These are phyloP conservation scores for Phocoena sinus DNA, from an alignment of 2,113 vertebrate genomes.

Conservation along the genomic window DNA sequence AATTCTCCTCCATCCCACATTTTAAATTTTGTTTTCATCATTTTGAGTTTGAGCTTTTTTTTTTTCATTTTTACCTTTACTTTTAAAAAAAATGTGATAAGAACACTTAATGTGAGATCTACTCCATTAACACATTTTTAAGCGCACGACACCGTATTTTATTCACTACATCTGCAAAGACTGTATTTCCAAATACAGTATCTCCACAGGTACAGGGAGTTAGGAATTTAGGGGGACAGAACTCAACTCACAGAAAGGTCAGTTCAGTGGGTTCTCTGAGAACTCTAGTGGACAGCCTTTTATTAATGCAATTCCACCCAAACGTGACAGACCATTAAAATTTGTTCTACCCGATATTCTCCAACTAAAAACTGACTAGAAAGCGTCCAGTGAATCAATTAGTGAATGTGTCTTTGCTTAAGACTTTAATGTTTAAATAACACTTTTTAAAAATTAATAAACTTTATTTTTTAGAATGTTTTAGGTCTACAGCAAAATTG, in stretches of 20 bases:
- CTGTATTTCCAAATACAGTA: neutral
- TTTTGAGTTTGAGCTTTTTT: neutral
- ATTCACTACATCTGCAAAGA: neutral
- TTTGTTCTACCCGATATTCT: neutral
- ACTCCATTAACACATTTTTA: neutral
- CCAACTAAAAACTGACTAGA: neutral
- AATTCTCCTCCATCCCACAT: neutral
- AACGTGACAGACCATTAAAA: neutral
- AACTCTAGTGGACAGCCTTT: neutral
- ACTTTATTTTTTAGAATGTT: neutral
- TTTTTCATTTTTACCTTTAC: neutral
- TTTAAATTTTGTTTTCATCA: neutral
- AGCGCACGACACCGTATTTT: accelerated
- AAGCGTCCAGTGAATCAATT: neutral
- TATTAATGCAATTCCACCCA: neutral
- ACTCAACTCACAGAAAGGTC: no score
- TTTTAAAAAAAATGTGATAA: neutral
- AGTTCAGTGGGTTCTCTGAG: neutral
- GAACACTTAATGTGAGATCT: neutral
- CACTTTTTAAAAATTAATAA: neutral
- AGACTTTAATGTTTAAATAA: neutral
- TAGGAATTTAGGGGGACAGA: neutral
- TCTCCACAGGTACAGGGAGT: neutral
- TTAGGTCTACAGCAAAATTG: neutral
- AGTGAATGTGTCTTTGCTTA: neutral